Conservation (phyloP, 2,113 vertebrate species). For the Melanerpes aurifrons region DNA sequence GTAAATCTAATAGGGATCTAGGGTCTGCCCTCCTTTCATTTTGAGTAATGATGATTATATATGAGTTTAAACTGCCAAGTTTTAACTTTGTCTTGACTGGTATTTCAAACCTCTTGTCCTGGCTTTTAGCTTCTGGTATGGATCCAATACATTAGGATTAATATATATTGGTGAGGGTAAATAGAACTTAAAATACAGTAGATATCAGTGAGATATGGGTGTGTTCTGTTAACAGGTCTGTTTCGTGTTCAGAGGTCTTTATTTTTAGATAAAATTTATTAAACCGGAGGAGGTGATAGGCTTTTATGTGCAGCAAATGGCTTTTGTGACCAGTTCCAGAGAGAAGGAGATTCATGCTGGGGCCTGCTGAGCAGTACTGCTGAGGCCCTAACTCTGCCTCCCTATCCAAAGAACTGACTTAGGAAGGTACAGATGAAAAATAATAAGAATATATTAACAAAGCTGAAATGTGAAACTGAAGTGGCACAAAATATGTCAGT, state of each 20-base stretch:
- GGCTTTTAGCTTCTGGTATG: conserved; percentile 2
- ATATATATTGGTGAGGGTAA: not conserved
- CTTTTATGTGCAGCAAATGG: not conserved
- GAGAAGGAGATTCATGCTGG: not conserved
- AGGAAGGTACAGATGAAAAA: not conserved
- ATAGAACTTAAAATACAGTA: conserved; percentile 30
- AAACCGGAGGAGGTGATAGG: not conserved
- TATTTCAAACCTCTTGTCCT: not conserved
- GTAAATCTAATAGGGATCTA: conserved; percentile 30
- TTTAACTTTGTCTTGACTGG: not conserved
- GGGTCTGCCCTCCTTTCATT: not conserved
- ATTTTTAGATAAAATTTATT: not conserved
- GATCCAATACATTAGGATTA: conserved; percentile 23
- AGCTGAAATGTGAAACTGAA: not conserved
- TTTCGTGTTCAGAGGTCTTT: not conserved
- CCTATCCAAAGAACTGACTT: not conserved
- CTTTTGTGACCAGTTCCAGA: not conserved
- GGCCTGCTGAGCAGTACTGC: not conserved
- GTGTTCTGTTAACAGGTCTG: not conserved
- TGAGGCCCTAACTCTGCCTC: not conserved
- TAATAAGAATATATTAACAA: not conserved
- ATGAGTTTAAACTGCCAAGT: conserved; percentile 11
- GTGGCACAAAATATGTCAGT: not conserved
- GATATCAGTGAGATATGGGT: not conserved
- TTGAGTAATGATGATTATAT: conserved; percentile 23